Evolutionary conservation across 2,797 vertebrate species (phyloP).

Genomic region (Danio jaintianensis): DNA sequence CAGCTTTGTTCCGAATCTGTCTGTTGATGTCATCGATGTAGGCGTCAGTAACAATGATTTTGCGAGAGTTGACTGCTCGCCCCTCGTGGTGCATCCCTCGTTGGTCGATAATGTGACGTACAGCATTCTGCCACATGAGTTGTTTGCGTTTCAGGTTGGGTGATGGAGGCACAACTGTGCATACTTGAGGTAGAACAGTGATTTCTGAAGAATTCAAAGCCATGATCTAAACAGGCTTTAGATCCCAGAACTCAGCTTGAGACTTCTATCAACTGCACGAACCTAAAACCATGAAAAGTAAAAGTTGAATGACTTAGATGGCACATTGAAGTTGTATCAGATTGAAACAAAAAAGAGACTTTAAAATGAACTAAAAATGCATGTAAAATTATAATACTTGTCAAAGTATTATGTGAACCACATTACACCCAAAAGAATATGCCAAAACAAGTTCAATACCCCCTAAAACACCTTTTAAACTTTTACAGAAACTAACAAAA

Average conservation of each 20-base stretch:
- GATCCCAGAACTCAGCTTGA: conserved; percentile 13
- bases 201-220: conserved; percentile 15
- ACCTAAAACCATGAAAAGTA: conserved; percentile 6
- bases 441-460: background rate
- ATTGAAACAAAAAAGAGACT: background rate
- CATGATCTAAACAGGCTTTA: conserved; percentile 23
- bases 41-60: conserved; percentile 69
- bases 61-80: conserved; percentile 35
- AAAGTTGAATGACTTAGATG: background rate
- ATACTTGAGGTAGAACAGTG: background rate
- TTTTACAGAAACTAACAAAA: background rate
- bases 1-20: conserved; percentile 76
- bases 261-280: conserved; percentile 12
- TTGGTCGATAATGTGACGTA: conserved; percentile 69
- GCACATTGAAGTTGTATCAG: background rate
- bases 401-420: too few species aligned
- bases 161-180: conserved; percentile 37
- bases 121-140: conserved; percentile 69
- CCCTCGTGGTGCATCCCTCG: conserved; percentile 57
- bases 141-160: conserved; percentile 59
- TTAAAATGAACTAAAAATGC: background rate
- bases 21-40: conserved; percentile 73
- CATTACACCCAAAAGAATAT: background rate
- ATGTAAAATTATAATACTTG: too few species aligned
- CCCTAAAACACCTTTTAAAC: background rate